A percentile compares a stretch with the other conserved stretches of the same genome.
These are phyloP conservation scores for Dissostichus mawsoni DNA, from an alignment of 2,113 vertebrate genomes.

Conservation along the genomic window DNA sequence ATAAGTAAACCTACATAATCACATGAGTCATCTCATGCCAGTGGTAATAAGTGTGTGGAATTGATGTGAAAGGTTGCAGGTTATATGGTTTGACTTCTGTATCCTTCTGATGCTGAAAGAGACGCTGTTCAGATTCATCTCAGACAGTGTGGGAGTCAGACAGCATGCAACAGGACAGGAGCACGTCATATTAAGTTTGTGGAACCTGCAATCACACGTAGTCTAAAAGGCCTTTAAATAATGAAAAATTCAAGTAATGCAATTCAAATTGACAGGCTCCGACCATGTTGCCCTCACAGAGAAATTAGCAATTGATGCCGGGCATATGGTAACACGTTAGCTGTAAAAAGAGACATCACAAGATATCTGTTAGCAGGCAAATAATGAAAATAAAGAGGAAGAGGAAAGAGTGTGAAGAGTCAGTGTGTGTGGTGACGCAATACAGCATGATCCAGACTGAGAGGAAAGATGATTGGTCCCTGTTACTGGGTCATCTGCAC, in stretches of 20 bases:
- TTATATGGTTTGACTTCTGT: constrained; percentile 2
- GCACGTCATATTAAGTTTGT: constrained; percentile 27
- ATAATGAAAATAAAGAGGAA: neutral
- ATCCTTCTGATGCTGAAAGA: neutral
- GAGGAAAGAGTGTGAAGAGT: neutral
- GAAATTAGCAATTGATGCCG: neutral
- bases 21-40: constrained; percentile 4
- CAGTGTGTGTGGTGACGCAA: too few species aligned
- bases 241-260: constrained; percentile 11
- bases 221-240: too few species aligned
- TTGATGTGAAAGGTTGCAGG: neutral
- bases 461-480: neutral
- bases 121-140: neutral
- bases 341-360: neutral
- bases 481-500: neutral
- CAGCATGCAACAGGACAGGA: neutral
- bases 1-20: constrained; percentile 3
- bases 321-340: neutral
- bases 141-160: neutral
- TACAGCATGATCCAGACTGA: neutral
- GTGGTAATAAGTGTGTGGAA: neutral
- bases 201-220: constrained; percentile 1
- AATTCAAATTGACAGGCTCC: constrained; percentile 3
- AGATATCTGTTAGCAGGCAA: neutral
- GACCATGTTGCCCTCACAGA: neutral